phyloP scores from a whole-genome alignment of 2,113 vertebrate genomes.

The Ondatra zibethicus region DNA sequence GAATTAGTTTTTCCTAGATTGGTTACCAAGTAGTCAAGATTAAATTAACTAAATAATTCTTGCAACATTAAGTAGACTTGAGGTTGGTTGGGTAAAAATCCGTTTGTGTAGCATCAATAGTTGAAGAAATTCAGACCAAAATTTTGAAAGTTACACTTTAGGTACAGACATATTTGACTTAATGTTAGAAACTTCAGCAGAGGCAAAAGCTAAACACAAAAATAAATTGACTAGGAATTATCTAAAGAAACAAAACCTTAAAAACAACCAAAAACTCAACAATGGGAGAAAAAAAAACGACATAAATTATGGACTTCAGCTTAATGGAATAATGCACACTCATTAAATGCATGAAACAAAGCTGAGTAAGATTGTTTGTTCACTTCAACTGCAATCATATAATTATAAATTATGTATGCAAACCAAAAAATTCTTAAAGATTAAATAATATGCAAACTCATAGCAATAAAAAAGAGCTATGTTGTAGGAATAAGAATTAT shows the following conservation, averaged over 20 bases:
- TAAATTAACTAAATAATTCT: slow-evolving; percentile 58
- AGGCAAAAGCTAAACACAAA: slow-evolving; percentile 6
- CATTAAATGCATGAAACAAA: slow-evolving; percentile 54
- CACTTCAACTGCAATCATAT: slow-evolving; percentile 30
- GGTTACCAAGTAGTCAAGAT: slow-evolving; percentile 8
- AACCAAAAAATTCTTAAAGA: slow-evolving; percentile 47
- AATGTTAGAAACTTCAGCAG: neutral
- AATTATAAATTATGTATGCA: slow-evolving; percentile 62
- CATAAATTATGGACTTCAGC: slow-evolving; percentile 35
- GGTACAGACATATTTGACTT: neutral
- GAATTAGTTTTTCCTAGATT: slow-evolving; percentile 58
- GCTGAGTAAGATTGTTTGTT: slow-evolving; percentile 50
- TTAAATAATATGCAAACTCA: neutral
- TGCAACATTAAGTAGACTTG: slow-evolving; percentile 47
- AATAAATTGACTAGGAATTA: slow-evolving; percentile 1
- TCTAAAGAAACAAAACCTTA: slow-evolving; percentile 50
- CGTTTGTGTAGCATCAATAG: neutral
- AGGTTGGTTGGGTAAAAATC: slow-evolving; percentile 51
- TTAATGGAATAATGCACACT: slow-evolving; percentile 55
- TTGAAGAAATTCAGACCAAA: slow-evolving; percentile 44
- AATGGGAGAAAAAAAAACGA: slow-evolving; percentile 26
- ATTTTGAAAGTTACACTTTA: slow-evolving; percentile 28
- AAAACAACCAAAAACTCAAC: slow-evolving; percentile 42
- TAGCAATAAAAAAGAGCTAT: neutral
- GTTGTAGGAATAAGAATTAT: slow-evolving; percentile 22